Evolutionary conservation across 2,113 vertebrate genomes (phyloP), one percentile per base, ranked within the genome.

Genomic region (Cyanoderma ruficeps): DNA sequence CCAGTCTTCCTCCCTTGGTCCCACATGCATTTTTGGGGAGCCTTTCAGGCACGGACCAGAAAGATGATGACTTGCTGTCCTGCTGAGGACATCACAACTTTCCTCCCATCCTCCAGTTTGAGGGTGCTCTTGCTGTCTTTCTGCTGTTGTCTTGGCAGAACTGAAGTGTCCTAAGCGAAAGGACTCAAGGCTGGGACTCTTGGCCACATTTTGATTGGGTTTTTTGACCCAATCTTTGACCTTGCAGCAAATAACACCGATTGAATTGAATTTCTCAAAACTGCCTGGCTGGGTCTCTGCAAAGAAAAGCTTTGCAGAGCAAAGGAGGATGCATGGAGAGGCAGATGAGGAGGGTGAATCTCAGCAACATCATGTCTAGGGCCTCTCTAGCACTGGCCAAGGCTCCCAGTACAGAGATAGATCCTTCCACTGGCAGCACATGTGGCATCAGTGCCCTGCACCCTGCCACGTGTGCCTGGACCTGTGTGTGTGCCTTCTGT

Each of bases 401-500:
- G 21, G 23, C 14, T 75, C 75, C 53, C 78, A 76, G 69, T 49
- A 69, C 47, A 89, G 72, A 78, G 75, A 25, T 30, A 78, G 0
- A 0, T 78, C 74, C 49, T 81, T 20, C 25, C 47, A 39, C 33
- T 76, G 52, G 25, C 57, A 76, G 47, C 20, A 50, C 3, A 0
- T 20, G 30, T n/a, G 33, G 21, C 39, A 47, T 27, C 35, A 30
- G 42, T 20, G 44, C 31, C 2, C 1, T 31, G n/a, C 47, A 46
- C 20, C 20, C 25, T 78, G 65, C 50, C 42, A 6, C 0, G 10
- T 63, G 1, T 25, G 35, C 49, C 69, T 57, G 60, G 65, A 28
- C 39, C 9, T 1, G 16, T 53, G 39, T 39, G 21, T 2, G 1
- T 81, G 41, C 30, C 41, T 47, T 18, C 56, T 0, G 5, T 3